Conservation (phyloP, 2,113 vertebrate genomes). For the Xerus inauris region DNA sequence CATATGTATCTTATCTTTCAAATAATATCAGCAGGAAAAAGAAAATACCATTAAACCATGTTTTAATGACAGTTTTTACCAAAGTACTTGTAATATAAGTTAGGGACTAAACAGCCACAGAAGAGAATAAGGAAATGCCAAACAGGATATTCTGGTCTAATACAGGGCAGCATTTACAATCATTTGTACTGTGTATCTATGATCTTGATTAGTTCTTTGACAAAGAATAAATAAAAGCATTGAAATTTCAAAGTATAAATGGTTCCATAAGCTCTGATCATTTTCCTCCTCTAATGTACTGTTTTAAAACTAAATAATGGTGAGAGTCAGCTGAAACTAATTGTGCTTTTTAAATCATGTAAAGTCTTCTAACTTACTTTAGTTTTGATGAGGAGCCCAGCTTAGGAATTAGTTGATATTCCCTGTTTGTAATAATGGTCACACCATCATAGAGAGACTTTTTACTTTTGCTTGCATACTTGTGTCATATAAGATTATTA, state of each 20-base stretch:
- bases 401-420: not conserved
- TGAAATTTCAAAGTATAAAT: not conserved
- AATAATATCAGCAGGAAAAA: not conserved
- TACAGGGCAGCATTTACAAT: not conserved
- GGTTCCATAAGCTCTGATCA: not conserved
- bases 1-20: not conserved
- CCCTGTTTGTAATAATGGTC: not conserved
- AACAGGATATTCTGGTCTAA: not conserved
- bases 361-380: not conserved
- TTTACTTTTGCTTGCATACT: not conserved
- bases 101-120: not conserved
- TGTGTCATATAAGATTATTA: not conserved
- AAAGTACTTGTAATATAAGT: not conserved
- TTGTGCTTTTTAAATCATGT: not conserved
- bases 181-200: accelerated
- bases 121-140: not conserved
- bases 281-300: not conserved
- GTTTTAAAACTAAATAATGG: slow-evolving; percentile 12
- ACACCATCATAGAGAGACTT: not conserved
- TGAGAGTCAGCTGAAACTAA: not conserved
- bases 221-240: slow-evolving; percentile 13
- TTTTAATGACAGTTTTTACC: not conserved
- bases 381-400: not conserved
- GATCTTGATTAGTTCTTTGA: not conserved
- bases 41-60: not conserved